phyloP scores from a whole-genome alignment of 2,797 vertebrate genomes.

The Cuculus canorus region DNA sequence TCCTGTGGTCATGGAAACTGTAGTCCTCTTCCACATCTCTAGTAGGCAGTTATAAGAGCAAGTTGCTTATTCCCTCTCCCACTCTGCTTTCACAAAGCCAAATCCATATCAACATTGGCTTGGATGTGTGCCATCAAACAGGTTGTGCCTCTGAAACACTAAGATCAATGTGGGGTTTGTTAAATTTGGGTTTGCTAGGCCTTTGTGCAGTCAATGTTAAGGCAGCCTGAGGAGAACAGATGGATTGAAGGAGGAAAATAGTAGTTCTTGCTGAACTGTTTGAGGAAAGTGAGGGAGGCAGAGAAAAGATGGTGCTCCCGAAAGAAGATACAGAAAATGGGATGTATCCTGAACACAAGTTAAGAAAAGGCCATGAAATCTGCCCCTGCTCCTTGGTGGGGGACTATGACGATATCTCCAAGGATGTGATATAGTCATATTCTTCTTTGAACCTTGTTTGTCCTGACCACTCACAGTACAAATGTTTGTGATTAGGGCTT shows the following conservation, averaged over 20 bases:
- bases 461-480: neutral
- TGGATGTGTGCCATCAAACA: conserved; percentile 29
- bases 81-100: conserved; percentile 14
- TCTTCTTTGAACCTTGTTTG: neutral
- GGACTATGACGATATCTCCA: neutral
- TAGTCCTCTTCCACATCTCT: neutral
- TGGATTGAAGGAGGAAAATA: conserved; percentile 34
- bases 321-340: neutral
- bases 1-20: neutral
- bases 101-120: neutral
- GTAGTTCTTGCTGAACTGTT: neutral
- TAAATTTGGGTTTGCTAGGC: conserved; percentile 43
- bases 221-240: conserved; percentile 39
- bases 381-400: neutral
- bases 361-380: neutral
- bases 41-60: conserved; percentile 55
- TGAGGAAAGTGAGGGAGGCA: neutral
- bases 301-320: neutral
- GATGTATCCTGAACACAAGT: neutral
- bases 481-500: neutral
- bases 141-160: conserved; percentile 19
- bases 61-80: neutral
- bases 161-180: conserved; percentile 7
- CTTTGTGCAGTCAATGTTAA: neutral
- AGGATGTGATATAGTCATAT: neutral